Evolutionary conservation across 2,888 invertebrate genomes (phyloP), one percentile per base, ranked within the genome.

Genomic region (Pristionchus entomophagus): DNA sequence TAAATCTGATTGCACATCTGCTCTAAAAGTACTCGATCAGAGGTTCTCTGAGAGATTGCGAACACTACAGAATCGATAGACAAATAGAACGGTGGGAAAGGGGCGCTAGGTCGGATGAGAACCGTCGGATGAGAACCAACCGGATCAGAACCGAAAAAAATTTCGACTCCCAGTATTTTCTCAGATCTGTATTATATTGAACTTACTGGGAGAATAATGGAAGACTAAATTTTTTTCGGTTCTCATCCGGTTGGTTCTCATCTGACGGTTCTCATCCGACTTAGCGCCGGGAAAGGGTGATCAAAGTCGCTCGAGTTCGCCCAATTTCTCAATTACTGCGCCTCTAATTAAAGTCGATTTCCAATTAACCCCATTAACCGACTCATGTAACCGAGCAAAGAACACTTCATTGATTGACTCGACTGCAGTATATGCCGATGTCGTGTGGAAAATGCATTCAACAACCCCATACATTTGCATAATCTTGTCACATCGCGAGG

Each of bases 321-420:
- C 73, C 41, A 41, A 65, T 65, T 65, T 35, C 29, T 29, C 35
- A 38, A 14, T 41, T 45, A 73, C n/a, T 22, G 14, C 35, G 22
- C 22, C 22, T 8, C 26, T 38, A 73, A 73, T 5, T 41, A 32
- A 10, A n/a, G 26, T 32, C 73, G 8, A 41, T 22, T 26, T n/a
- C 19, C 41, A 45, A 73, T 73, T 73, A 73, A 73, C 73, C 73
- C 73, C 73, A 73, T 41, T n/a, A 73, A 26, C 38, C 41, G 73
- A 73, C 73, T 73, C 73, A 73, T 22, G 6, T 4, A 12, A 41
- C 26, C 38, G 26, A 26, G n/a, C 19, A 73, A n/a, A 32, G 45
- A 45, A n/a, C 41, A 26, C 0, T 14, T 56, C 56, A 14, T 22
- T 41, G 65, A 38, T 38, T 38, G 38, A 19, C 19, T 73, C 73